These are phyloP conservation scores for Eleginops maclovinus DNA, from an alignment of 2,113 vertebrate species.

Conservation along the genomic window DNA sequence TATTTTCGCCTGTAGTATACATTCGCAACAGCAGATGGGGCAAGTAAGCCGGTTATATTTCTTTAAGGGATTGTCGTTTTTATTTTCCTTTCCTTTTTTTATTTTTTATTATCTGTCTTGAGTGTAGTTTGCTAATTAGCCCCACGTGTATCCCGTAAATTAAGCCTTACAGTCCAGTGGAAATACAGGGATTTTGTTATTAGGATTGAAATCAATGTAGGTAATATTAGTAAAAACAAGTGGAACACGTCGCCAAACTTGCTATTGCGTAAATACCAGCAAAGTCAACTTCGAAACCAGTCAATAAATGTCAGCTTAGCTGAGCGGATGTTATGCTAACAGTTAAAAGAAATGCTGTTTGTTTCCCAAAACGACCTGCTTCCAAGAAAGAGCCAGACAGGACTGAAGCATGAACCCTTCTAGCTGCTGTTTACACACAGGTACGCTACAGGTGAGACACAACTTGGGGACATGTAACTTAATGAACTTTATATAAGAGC, in stretches of 20 bases:
- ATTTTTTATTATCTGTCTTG: neutral
- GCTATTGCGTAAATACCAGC: neutral
- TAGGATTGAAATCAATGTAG: neutral
- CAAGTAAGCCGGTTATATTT: neutral
- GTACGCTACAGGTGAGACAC: neutral
- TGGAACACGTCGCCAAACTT: neutral
- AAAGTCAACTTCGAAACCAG: neutral
- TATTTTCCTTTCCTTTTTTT: conserved; percentile 1
- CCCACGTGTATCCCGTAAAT: neutral
- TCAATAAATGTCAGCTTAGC: neutral
- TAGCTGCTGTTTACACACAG: neutral
- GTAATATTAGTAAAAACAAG: neutral
- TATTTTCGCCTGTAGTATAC: neutral
- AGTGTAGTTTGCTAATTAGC: conserved; percentile 9
- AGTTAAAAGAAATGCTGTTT: neutral
- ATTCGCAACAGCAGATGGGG: neutral
- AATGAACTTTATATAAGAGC: neutral
- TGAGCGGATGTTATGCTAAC: neutral
- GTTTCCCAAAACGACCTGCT: neutral
- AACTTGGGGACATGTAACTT: no score
- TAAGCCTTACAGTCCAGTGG: neutral
- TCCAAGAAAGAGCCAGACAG: neutral
- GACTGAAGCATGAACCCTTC: neutral
- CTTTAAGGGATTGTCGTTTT: neutral
- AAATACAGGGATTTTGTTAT: neutral